Base-by-base conservation (phyloP, 2,797 vertebrate genomes). In the Microctenopoma stevenorrisi region DNA sequence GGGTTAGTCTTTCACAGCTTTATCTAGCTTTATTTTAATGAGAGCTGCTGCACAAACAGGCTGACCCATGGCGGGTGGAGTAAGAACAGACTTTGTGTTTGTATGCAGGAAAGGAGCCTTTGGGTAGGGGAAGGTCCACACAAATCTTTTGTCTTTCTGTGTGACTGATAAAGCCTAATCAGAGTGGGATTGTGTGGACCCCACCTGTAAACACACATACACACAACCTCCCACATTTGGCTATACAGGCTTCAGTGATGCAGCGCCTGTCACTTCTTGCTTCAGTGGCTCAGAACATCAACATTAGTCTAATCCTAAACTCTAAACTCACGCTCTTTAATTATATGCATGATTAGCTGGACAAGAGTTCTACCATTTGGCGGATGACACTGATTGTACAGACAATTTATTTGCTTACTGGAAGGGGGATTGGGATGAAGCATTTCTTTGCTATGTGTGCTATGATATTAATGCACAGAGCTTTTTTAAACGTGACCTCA, bases 11-110 rank as follows among this genome's bases (percentile, higher is more conserved):
- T 71, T 69, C 67, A 76, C 1, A 47, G 76, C 76, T 88, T 53
- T 79, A 79, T 81, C 81, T 74, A 76, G 88, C 72, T 89, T 90
- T 85, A 35, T 70, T 43, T 66, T 78, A 79, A 83, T 84, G 76
- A 78, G 63, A 68, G 40, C 62, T 61, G 62, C 88, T 82, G 72
- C 59, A 79, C 68, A 89, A 85, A 42, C 64, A 64, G 70, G 64
- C 37, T 8, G 25, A 64, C 68, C 78, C 66, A 4, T 44, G 30
- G n/a, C 26, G 60, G 38, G 16, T 61, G 22, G 42, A 60, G 26
- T 50, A 57, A 64, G 22, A 66, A 49, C 33, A 65, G 8, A 7
- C 26, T 37, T 49, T 56, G 33, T 37, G 25, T 37, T 58, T 67
- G 16, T 30, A 26, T 52, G 18, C 16, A 8, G 66, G 40, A 14